phyloP scores from a whole-genome alignment of 2,797 vertebrate species.

The Peromyscus nudipes region DNA sequence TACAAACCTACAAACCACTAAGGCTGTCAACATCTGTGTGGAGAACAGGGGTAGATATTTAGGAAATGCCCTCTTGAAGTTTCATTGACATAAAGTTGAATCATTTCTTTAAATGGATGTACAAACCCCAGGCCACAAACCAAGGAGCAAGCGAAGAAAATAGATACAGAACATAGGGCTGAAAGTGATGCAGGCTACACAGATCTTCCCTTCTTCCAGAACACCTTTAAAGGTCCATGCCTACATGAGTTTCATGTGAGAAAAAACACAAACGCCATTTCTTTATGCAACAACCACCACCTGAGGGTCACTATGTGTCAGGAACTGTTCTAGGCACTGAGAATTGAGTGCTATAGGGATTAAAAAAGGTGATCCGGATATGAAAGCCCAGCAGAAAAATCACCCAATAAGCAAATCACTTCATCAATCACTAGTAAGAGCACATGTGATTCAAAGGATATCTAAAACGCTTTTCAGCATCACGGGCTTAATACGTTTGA shows the following conservation, averaged over 20 bases:
- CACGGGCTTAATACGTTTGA: not conserved
- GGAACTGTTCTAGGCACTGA: not conserved
- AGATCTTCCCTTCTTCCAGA: not conserved
- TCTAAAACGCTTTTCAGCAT: not conserved
- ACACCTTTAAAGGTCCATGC: too few relatives aligned
- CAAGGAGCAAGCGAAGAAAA: not conserved
- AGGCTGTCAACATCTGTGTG: not conserved
- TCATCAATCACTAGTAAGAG: not conserved
- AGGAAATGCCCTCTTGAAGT: not conserved
- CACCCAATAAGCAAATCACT: not conserved
- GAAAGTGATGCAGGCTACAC: not conserved
- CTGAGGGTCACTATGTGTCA: not conserved
- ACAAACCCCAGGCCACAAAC: not conserved
- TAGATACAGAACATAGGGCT: not conserved
- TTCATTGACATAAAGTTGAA: not conserved
- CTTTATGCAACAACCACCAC: not conserved
- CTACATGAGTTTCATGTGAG: not conserved
- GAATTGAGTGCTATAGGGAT: not conserved
- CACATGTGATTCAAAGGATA: not conserved
- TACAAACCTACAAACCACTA: not conserved
- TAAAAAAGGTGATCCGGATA: not conserved
- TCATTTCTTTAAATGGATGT: not conserved
- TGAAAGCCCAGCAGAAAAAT: not conserved
- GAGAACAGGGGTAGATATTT: not conserved
- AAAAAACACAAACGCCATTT: not conserved